Conservation (phyloP, 1,140 invertebrate species). For the Polypedilum vanderplanki region DNA sequence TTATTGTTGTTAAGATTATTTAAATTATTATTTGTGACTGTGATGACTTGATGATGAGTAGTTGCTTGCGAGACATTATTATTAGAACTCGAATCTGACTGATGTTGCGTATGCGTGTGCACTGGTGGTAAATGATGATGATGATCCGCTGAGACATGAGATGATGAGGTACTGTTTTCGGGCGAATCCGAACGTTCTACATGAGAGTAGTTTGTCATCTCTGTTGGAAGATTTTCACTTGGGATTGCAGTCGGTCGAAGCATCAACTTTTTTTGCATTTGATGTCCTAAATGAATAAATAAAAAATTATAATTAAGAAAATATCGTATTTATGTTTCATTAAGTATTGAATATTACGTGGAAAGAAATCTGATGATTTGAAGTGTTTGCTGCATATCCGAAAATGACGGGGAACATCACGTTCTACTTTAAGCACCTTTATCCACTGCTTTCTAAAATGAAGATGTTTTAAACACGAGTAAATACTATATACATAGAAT, state of each 20-base stretch:
- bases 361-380: slow-evolving; percentile 8
- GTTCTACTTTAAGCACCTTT: not conserved
- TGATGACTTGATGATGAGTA: not conserved
- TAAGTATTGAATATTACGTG: not conserved
- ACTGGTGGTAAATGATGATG: too few species aligned
- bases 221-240: not conserved
- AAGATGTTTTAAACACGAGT: not conserved
- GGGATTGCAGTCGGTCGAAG: not conserved
- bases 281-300: not conserved
- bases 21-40: not conserved
- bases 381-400: slow-evolving; percentile 8
- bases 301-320: not conserved
- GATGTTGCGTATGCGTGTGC: too few species aligned
- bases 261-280: slow-evolving; percentile 21
- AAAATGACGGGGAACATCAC: not conserved
- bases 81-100: not conserved
- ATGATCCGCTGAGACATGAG: not conserved
- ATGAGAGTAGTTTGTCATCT: not conserved
- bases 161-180: not conserved
- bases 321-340: not conserved
- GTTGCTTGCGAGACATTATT: not conserved
- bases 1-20: not conserved
- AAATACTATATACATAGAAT: not conserved
- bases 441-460: slow-evolving; percentile 22
- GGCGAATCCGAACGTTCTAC: not conserved